Evolutionary conservation across 1,140 invertebrate species (phyloP).

Genomic region (Dendroctonus ponderosae): DNA sequence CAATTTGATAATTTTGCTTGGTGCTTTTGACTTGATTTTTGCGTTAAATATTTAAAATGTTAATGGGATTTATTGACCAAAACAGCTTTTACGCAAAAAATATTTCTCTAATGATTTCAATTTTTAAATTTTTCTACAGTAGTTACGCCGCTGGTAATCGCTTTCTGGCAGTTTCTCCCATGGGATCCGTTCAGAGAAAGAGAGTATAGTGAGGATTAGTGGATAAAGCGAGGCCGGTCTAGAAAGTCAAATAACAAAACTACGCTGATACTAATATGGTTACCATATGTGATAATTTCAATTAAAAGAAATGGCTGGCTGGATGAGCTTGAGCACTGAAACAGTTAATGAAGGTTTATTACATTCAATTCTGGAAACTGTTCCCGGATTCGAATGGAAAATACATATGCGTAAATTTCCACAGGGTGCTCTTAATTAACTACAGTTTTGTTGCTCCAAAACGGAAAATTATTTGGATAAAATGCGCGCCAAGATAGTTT

Average conservation of each 20-base stretch:
- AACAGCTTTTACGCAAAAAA: too few relatives aligned
- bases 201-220: neutral
- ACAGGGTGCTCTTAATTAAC: neutral
- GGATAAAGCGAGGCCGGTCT: neutral
- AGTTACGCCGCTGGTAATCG: conserved; percentile 3
- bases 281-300: conserved; percentile 10
- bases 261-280: conserved; percentile 15
- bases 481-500: neutral
- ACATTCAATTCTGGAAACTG: neutral
- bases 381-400: neutral
- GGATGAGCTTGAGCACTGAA: neutral
- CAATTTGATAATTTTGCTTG: too few relatives aligned
- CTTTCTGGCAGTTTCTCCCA: conserved; percentile 10
- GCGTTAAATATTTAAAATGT: too few relatives aligned
- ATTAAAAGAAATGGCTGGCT: conserved; percentile 1
- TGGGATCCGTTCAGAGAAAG: conserved; percentile 14
- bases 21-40: too few relatives aligned
- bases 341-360: conserved; percentile 2
- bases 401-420: neutral
- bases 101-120: neutral
- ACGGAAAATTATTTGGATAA: neutral
- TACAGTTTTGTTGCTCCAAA: neutral
- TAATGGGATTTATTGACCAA: too few relatives aligned
- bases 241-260: neutral
- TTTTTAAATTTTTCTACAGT: too few relatives aligned